Evolutionary conservation across 2,888 invertebrate genomes (phyloP).

Genomic region (Adineta ricciae): DNA sequence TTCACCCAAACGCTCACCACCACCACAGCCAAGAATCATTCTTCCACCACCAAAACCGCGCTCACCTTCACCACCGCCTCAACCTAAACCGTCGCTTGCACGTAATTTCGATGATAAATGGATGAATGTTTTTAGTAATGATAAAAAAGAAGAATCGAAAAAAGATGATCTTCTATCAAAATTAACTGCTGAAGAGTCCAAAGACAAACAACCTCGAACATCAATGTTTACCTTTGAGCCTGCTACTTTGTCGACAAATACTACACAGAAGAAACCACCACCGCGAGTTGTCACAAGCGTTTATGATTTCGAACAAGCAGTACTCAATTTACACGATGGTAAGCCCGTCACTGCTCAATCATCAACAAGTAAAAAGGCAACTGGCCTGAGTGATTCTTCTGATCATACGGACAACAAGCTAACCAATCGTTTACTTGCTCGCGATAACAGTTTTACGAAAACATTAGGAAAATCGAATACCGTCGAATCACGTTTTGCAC

Average conservation of each 20-base stretch:
- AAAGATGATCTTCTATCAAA: background rate
- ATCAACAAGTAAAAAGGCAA: background rate
- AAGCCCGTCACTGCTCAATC: background rate
- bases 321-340: background rate
- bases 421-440: background rate
- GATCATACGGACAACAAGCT: background rate
- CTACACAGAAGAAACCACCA: background rate
- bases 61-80: background rate
- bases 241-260: too few species aligned
- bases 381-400: background rate
- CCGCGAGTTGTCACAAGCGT: background rate
- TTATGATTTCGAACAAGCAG: too few species aligned
- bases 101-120: background rate
- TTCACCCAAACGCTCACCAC: too few species aligned
- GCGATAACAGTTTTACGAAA: background rate
- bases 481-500: background rate
- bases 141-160: background rate
- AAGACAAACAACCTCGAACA: background rate
- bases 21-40: background rate
- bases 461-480: background rate
- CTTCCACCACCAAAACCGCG: background rate
- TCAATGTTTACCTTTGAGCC: background rate
- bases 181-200: background rate
- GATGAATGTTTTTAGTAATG: background rate
- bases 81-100: background rate